A percentile compares a stretch with the other conserved stretches of the same genome.
These are phyloP conservation scores for Pionites leucogaster DNA, from an alignment of 2,113 vertebrate species.

Conservation along the genomic window DNA sequence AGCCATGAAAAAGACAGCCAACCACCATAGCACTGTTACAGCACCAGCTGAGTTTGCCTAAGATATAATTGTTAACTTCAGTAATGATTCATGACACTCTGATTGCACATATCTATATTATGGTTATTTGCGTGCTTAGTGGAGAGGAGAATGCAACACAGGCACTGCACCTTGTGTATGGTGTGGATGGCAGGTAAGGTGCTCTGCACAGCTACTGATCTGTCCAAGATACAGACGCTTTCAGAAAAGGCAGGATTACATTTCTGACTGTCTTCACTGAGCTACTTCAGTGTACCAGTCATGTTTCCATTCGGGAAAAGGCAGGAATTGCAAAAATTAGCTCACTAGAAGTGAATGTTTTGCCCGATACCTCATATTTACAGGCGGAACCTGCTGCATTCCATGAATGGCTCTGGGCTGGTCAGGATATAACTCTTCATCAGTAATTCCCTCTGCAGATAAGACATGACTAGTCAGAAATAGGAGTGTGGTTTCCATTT, in stretches of 20 bases:
- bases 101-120: background rate
- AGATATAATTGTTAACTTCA: background rate
- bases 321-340: background rate
- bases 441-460: background rate
- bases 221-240: background rate
- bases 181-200: background rate
- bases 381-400: background rate
- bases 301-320: accelerated
- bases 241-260: background rate
- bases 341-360: background rate
- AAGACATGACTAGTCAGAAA: background rate
- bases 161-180: background rate
- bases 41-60: background rate
- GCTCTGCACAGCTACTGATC: background rate
- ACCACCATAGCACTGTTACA: background rate
- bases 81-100: background rate
- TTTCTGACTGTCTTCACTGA: background rate
- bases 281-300: background rate
- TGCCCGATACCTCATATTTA: accelerated
- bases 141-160: background rate
- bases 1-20: background rate
- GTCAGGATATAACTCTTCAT: background rate
- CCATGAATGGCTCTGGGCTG: background rate
- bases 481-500: background rate
- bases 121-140: background rate